These are phyloP conservation scores for Aphelenchoides besseyi DNA, from an alignment of 1,140 invertebrate species.

Conservation along the genomic window DNA sequence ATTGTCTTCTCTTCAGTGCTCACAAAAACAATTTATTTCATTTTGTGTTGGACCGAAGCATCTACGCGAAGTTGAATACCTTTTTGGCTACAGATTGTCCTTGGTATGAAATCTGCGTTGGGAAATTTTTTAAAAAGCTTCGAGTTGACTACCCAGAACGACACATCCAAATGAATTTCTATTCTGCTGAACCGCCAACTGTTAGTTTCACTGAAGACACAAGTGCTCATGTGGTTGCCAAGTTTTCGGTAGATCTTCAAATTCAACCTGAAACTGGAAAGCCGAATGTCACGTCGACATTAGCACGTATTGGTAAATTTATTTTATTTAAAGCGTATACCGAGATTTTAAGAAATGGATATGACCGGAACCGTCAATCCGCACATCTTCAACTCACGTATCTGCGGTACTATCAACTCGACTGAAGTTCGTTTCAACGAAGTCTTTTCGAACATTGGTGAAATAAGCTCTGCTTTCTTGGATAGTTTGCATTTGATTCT, in stretches of 20 bases:
- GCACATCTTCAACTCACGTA: conserved; percentile 23
- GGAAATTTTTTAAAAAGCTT: conserved; percentile 38
- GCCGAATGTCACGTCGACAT: conserved; percentile 17
- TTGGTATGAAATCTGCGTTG: conserved; percentile 35
- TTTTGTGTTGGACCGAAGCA: conserved; percentile 31
- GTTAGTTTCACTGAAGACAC: conserved; percentile 12
- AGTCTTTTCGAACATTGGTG: conserved; percentile 34
- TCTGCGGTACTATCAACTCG: conserved; percentile 27
- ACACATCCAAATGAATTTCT: conserved; percentile 41
- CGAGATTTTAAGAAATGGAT: conserved; percentile 20
- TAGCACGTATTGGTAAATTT: conserved; percentile 38
- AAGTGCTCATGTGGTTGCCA: conserved; percentile 11
- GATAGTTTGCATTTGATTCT: conserved; percentile 28
- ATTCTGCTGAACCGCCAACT: conserved; percentile 26
- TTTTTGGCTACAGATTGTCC: conserved; percentile 35
- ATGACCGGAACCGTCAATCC: conserved; percentile 26
- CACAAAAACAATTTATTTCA: conserved; percentile 31
- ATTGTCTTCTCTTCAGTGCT: conserved; percentile 27
- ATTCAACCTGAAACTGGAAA: conserved; percentile 37
- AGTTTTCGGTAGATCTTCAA: conserved; percentile 42
- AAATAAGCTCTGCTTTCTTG: conserved; percentile 31
- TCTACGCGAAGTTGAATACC: conserved; percentile 31
- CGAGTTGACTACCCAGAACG: conserved; percentile 27
- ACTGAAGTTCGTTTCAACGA: conserved; percentile 30
- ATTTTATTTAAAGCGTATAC: neutral